Conservation (phyloP, 1,140 invertebrate genomes). For the Mizuhopecten yessoensis region DNA sequence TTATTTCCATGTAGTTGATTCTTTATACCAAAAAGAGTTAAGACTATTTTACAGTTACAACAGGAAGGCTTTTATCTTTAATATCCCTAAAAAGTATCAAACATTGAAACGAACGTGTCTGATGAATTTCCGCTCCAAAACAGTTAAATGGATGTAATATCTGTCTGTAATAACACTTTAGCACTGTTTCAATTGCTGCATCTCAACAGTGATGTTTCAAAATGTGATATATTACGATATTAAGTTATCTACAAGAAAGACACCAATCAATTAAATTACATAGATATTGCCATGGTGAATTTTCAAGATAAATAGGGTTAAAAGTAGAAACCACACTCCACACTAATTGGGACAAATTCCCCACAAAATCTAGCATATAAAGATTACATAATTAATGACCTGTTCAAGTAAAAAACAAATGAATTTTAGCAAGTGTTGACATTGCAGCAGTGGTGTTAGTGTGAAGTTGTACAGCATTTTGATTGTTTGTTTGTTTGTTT, state of each 20-base stretch:
- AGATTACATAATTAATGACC: not conserved
- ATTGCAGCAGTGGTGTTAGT: not conserved
- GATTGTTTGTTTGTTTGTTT: no score
- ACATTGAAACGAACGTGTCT: no score
- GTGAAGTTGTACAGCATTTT: not conserved
- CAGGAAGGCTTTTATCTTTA: no score
- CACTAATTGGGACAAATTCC: not conserved
- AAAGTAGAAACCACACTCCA: not conserved
- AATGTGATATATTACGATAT: not conserved
- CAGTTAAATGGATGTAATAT: not conserved
- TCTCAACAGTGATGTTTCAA: not conserved
- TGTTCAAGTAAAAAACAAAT: not conserved
- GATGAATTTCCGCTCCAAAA: not conserved
- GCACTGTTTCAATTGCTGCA: not conserved
- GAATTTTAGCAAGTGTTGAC: not conserved
- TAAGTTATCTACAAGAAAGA: not conserved
- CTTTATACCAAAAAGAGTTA: no score
- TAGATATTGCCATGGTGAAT: not conserved
- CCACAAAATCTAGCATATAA: not conserved
- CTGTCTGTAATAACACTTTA: not conserved
- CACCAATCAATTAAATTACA: not conserved
- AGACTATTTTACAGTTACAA: no score
- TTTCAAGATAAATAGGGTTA: not conserved
- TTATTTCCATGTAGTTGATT: no score
- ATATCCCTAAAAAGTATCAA: no score